These are phyloP conservation scores for Pseudomyrmex cubaensis DNA, from an alignment of 1,140 invertebrate species.

Conservation along the genomic window DNA sequence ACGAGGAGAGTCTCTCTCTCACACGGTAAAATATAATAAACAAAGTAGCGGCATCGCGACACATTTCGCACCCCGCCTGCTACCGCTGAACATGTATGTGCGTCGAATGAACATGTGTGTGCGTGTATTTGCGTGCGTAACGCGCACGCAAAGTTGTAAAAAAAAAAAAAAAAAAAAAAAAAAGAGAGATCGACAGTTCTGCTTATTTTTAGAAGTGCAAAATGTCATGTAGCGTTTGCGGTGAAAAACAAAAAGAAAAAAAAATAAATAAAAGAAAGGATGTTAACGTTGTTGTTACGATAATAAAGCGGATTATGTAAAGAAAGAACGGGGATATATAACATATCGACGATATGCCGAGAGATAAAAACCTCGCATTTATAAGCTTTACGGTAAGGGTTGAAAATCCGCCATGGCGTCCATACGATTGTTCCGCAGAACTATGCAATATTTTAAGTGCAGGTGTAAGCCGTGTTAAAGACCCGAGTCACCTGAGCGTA, in stretches of 20 bases:
- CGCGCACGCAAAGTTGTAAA: slow-evolving; percentile 17
- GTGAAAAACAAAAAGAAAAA: neutral
- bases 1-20: slow-evolving; percentile 3
- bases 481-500: slow-evolving; percentile 38
- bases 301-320: slow-evolving; percentile 1
- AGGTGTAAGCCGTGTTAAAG: slow-evolving; percentile 58
- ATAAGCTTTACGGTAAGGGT: slow-evolving; percentile 1
- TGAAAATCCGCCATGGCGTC: slow-evolving; percentile 51
- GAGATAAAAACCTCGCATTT: slow-evolving; percentile 41
- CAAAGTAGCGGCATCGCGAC: slow-evolving; percentile 63
- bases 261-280: neutral
- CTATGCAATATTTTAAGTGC: slow-evolving; percentile 61
- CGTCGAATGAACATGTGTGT: slow-evolving; percentile 13
- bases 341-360: slow-evolving; percentile 59
- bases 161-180: neutral
- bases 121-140: neutral
- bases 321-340: neutral
- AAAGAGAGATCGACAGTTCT: slow-evolving; percentile 50
- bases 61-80: slow-evolving; percentile 61
- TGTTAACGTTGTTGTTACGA: slow-evolving; percentile 6
- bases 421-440: slow-evolving; percentile 59
- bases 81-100: slow-evolving; percentile 40
- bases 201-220: slow-evolving; percentile 73
- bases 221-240: slow-evolving; percentile 50
- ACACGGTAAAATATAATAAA: slow-evolving; percentile 44